Evolutionary conservation across 2,888 invertebrate species (phyloP).

Genomic region (Agrotis puta): DNA sequence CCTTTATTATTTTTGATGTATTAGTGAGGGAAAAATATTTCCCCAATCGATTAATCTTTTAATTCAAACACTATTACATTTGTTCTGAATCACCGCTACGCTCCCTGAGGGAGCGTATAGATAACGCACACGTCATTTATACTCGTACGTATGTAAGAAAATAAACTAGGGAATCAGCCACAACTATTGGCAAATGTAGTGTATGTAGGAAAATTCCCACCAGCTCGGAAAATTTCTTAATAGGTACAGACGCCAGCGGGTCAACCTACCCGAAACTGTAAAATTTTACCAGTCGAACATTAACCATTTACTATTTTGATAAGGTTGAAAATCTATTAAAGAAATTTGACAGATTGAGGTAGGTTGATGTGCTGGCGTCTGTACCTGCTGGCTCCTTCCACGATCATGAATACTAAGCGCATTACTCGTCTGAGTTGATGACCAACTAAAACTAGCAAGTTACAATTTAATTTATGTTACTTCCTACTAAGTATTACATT

Average conservation of each 20-base stretch:
- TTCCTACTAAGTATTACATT: too few relatives aligned
- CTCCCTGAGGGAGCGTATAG: not conserved
- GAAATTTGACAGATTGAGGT: too few relatives aligned
- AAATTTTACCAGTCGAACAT: too few relatives aligned
- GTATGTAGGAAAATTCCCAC: slow-evolving; percentile 57
- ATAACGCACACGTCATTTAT: slow-evolving; percentile 31
- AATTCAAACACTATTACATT: not conserved
- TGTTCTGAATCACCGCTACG: not conserved
- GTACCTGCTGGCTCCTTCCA: slow-evolving; percentile 34
- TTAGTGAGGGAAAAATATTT: not conserved
- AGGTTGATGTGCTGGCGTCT: too few relatives aligned
- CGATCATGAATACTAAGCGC: not conserved
- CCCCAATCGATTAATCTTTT: slow-evolving; percentile 10
- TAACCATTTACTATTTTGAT: too few relatives aligned
- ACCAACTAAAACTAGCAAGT: slow-evolving; percentile 4
- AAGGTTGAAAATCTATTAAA: too few relatives aligned
- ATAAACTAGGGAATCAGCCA: slow-evolving; percentile 35
- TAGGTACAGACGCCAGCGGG: too few relatives aligned
- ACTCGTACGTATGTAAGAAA: slow-evolving; percentile 19
- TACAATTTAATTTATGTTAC: not conserved
- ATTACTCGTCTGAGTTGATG: slow-evolving; percentile 8
- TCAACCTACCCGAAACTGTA: too few relatives aligned
- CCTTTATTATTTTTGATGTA: not conserved
- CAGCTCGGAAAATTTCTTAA: slow-evolving; percentile 48
- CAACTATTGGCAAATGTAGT: slow-evolving; percentile 45